Conservation (phyloP, 1,140 invertebrate genomes). For the Ceratosolen fusciceps region DNA sequence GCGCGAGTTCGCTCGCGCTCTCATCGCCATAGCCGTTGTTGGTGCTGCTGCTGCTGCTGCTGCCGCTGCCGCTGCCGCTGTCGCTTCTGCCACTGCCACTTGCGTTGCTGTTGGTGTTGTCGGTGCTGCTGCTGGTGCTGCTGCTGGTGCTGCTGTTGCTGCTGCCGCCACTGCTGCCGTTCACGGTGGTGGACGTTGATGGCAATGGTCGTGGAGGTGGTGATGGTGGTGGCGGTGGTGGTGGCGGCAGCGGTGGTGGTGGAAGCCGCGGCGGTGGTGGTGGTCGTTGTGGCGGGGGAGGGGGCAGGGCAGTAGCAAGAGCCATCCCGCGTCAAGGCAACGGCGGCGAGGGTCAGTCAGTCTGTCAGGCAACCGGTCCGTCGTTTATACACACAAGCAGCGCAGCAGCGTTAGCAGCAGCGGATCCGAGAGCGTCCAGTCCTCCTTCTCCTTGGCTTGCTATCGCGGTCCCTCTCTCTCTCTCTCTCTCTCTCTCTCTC, state of each 20-base stretch:
- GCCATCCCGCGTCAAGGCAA: constrained; percentile 59
- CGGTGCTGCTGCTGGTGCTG: no score
- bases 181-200: no score
- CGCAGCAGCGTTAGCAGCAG: constrained; percentile 32
- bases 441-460: not conserved
- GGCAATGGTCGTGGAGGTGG: no score
- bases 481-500: not conserved
- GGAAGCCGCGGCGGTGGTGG: not conserved
- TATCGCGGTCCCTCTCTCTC: not conserved
- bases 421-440: not conserved
- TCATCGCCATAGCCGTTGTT: no score
- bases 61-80: no score
- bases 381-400: constrained; percentile 45
- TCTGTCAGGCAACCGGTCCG: constrained; percentile 72
- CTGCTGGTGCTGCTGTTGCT: no score
- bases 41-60: no score
- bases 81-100: no score
- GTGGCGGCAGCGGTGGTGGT: not conserved
- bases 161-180: no score
- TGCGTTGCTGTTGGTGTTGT: no score
- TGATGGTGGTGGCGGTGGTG: not conserved
- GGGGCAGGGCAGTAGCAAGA: constrained; percentile 63
- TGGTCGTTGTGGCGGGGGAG: not conserved
- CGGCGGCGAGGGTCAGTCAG: constrained; percentile 66
- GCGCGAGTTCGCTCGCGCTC: no score